These are phyloP conservation scores for Andrena bucephala DNA, from an alignment of 2,888 invertebrate genomes.

Conservation along the genomic window DNA sequence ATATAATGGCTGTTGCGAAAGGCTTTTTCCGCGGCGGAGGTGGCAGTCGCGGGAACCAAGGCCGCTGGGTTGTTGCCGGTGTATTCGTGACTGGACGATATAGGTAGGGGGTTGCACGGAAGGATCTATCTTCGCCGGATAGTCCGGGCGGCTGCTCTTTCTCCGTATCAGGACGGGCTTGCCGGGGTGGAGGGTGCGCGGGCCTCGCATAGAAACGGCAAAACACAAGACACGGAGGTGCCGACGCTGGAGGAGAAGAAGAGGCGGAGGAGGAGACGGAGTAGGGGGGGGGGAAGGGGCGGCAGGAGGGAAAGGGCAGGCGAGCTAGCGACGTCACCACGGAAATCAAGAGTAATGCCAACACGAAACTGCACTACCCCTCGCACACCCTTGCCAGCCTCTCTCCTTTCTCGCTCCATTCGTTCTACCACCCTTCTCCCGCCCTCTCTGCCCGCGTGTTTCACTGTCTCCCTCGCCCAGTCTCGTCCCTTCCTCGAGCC, in stretches of 20 bases:
- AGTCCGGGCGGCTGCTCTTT: slow-evolving; percentile 72
- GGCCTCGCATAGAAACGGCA: slow-evolving; percentile 68
- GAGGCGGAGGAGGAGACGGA: slow-evolving; percentile 47
- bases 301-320: slow-evolving; percentile 68
- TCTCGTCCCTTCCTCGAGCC: slow-evolving; percentile 50
- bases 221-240: slow-evolving; percentile 78
- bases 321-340: slow-evolving; percentile 84
- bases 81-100: slow-evolving; percentile 51
- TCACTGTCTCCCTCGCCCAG: slow-evolving; percentile 10
- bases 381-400: slow-evolving; percentile 80
- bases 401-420: slow-evolving; percentile 69
- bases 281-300: slow-evolving; percentile 23
- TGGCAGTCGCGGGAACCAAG: slow-evolving; percentile 29
- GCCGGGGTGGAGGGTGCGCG: slow-evolving; percentile 38
- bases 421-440: slow-evolving; percentile 59
- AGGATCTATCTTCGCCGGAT: slow-evolving; percentile 74
- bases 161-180: slow-evolving; percentile 60
- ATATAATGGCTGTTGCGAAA: slow-evolving; percentile 57
- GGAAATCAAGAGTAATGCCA: slow-evolving; percentile 89
- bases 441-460: slow-evolving; percentile 12
- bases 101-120: slow-evolving; percentile 60
- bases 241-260: slow-evolving; percentile 53
- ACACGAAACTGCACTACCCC: slow-evolving; percentile 86
- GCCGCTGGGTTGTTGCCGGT: slow-evolving; percentile 10
- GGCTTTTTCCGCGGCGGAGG: slow-evolving; percentile 49